These are phyloP conservation scores for Oegoconia quadripuncta DNA, from an alignment of 2,888 invertebrate species.

Conservation along the genomic window DNA sequence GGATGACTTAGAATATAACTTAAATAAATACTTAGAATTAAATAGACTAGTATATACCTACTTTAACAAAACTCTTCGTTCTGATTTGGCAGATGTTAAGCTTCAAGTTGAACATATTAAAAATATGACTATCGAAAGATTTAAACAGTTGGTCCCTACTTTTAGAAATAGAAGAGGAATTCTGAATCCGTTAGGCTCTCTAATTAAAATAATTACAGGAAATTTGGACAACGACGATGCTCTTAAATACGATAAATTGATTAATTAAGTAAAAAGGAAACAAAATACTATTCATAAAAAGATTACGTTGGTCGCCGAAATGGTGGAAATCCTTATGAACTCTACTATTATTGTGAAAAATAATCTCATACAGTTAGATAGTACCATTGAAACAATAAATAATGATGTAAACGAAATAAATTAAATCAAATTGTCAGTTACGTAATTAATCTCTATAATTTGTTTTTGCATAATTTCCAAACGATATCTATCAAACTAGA, in stretches of 20 bases:
- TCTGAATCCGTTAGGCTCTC: slow-evolving; percentile 16
- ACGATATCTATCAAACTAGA: slow-evolving; percentile 4
- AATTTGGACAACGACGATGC: slow-evolving; percentile 27
- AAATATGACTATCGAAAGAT: slow-evolving; percentile 13
- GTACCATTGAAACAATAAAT: background rate
- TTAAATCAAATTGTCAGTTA: background rate
- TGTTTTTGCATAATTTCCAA: slow-evolving; percentile 14
- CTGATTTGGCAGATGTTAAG: slow-evolving; percentile 12
- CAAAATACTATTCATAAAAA: slow-evolving; percentile 17
- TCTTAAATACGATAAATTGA: slow-evolving; percentile 18
- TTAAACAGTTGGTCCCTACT: no score
- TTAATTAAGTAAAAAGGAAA: slow-evolving; percentile 14
- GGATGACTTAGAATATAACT: slow-evolving; percentile 17
- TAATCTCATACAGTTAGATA: no score
- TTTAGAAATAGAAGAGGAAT: slow-evolving; percentile 16
- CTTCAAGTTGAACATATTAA: slow-evolving; percentile 14
- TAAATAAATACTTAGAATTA: slow-evolving; percentile 8
- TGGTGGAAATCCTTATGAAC: slow-evolving; percentile 1
- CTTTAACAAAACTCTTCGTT: background rate
- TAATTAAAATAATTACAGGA: slow-evolving; percentile 24
- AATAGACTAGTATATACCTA: slow-evolving; percentile 5
- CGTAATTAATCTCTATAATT: background rate
- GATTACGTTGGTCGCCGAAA: slow-evolving; percentile 15
- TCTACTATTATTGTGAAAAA: background rate
- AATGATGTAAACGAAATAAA: background rate